Evolutionary conservation across 1,140 invertebrate genomes (phyloP), one percentile per base, ranked within the genome.

Genomic region (Diabrotica virgifera): DNA sequence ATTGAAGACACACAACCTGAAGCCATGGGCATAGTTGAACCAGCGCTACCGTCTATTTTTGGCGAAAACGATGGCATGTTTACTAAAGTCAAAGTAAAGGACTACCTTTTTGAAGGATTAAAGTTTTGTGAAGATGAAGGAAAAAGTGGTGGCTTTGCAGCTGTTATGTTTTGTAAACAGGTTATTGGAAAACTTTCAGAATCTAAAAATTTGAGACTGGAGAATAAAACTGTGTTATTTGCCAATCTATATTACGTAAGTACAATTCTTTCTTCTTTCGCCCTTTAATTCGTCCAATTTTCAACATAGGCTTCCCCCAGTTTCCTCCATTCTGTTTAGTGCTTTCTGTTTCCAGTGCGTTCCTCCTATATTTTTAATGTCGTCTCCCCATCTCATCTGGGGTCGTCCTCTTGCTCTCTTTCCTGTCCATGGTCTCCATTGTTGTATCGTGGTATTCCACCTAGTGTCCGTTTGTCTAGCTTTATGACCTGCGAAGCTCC

Each of bases 61-160:
- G 67, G 63, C 8, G 65, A 67, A 58, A 63, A 72, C 52, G 57
- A 73, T 50, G 64, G 66, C 9, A 55, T 70, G 0, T 74, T 74
- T 55, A 50, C 73, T 7, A 71, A 58, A 59, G 57, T 63, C 8
- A 68, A 61, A 61, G 73, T 74, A 0, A 68, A 68, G 37, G 65
- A 71, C 50, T 71, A 64, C 36, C 40, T 74, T 12, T 74, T 72
- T 38, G 63, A 68, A 13, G 73, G 73, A 51, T 35, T 67, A 7
- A 60, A 55, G 36, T 37, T 74, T 7, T 74, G 73, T 57, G 63
- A 64, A 52, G 63, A 73, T 61, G 70, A 62, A 13, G 66, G 67
- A 36, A 51, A 61, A n/a, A 40, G 62, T 37, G 63, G 58, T 10
- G 67, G 64, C 51, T 72, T 72, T 40, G 58, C 66, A n/a, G 66